Percentiles rank a stretch among this genome's conserved stretches.
Evolutionary conservation across 1,140 invertebrate species (phyloP).

Genomic region (Papilio polytes): DNA sequence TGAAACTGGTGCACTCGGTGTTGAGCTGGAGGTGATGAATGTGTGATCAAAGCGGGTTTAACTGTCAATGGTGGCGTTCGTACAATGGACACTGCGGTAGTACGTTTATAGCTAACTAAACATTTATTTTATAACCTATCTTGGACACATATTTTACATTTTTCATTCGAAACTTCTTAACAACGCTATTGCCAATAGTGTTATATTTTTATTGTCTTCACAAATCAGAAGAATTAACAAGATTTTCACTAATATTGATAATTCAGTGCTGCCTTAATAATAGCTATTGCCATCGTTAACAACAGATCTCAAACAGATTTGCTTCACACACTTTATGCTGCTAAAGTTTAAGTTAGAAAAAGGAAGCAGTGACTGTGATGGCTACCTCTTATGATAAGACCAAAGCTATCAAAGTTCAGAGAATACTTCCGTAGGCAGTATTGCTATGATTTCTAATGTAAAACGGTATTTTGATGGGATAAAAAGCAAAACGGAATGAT

Average conservation of each 20-base stretch:
- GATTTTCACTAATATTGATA: not conserved
- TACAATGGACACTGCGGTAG: not conserved
- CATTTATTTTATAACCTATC: not conserved
- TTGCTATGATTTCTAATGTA: not conserved
- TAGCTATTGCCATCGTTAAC: no score
- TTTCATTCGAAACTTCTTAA: not conserved
- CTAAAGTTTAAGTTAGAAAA: no score
- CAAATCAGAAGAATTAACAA: not conserved
- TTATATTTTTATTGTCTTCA: not conserved
- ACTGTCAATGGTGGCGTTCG: not conserved
- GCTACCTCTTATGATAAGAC: no score
- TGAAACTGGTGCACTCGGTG: conserved; percentile 13
- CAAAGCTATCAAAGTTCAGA: no score
- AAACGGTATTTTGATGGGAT: conserved; percentile 8
- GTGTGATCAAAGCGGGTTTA: not conserved
- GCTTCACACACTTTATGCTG: no score
- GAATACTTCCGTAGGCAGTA: not conserved
- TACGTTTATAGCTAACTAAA: not conserved
- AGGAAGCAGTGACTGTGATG: no score
- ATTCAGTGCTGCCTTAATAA: no score
- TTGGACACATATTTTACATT: not conserved
- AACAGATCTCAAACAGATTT: no score
- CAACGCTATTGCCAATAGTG: not conserved
- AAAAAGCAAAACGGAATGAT: conserved; percentile 31
- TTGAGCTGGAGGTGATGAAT: conserved; percentile 15